Evolutionary conservation across 2,888 invertebrate species (phyloP).

Genomic region (Julus scanicus): DNA sequence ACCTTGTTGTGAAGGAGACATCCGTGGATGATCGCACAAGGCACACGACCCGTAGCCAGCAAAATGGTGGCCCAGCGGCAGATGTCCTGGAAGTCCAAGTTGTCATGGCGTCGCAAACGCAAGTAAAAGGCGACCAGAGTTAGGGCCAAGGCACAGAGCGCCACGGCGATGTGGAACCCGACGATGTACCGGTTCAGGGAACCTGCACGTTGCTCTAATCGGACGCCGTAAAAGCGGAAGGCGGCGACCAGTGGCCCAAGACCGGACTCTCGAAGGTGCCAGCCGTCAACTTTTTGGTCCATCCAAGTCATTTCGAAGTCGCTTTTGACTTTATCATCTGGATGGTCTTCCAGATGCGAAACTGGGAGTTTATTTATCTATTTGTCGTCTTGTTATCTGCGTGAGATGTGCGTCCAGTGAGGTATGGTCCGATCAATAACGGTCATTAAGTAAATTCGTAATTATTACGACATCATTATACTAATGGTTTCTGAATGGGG

Average conservation of each 20-base stretch:
- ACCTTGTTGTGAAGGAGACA: background rate
- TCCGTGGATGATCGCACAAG: background rate
- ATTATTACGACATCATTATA: too few species aligned
- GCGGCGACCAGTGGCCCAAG: background rate
- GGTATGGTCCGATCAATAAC: too few species aligned
- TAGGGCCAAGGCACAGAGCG: background rate
- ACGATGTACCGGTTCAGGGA: background rate
- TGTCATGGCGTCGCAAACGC: background rate
- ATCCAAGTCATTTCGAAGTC: too few species aligned
- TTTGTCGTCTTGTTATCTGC: too few species aligned
- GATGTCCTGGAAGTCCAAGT: background rate
- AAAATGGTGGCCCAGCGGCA: background rate
- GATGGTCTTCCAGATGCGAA: too few species aligned
- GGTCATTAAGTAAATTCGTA: too few species aligned
- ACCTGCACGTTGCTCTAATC: background rate
- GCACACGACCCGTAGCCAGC: background rate
- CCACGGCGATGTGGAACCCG: background rate
- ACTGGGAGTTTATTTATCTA: too few species aligned
- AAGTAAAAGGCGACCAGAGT: background rate
- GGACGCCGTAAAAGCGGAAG: conserved; percentile 13
- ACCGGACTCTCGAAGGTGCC: background rate
- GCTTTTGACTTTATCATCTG: too few species aligned
- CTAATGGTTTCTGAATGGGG: too few species aligned
- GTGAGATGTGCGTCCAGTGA: too few species aligned
- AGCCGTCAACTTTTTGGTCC: background rate